phyloP scores from a whole-genome alignment of 1,140 invertebrate genomes.

The Ostrea denselamellosa region DNA sequence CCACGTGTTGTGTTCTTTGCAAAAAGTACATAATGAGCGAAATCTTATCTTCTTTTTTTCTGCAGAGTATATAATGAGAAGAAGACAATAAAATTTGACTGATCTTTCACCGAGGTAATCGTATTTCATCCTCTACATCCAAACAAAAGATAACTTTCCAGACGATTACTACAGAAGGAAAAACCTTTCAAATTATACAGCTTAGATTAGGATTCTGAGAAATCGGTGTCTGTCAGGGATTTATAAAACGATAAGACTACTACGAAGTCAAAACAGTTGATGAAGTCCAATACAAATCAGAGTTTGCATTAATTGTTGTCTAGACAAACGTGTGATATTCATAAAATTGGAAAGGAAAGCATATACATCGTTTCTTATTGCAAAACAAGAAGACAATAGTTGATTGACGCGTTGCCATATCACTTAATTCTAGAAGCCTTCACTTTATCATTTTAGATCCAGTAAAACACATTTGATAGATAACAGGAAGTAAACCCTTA shows the following conservation, averaged over 20 bases:
- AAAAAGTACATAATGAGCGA: slow-evolving; percentile 21
- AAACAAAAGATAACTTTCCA: slow-evolving; percentile 18
- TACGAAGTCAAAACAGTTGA: neutral
- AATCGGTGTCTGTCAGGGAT: neutral
- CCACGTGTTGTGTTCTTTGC: neutral
- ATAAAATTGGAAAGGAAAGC: neutral
- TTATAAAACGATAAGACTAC: slow-evolving; percentile 25
- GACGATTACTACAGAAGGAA: neutral
- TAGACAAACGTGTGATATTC: neutral
- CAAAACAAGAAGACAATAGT: slow-evolving; percentile 27
- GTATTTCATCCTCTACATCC: slow-evolving; percentile 18
- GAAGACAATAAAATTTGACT: slow-evolving; percentile 13
- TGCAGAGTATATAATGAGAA: slow-evolving; percentile 12
- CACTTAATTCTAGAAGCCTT: slow-evolving; percentile 5
- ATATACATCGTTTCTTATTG: slow-evolving; percentile 26
- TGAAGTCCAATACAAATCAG: neutral
- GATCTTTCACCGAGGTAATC: slow-evolving; percentile 11
- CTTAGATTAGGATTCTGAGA: neutral
- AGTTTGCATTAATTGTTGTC: neutral
- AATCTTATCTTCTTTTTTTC: slow-evolving; percentile 23
- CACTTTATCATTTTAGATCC: neutral
- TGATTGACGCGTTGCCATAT: slow-evolving; percentile 11
- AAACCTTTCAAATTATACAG: neutral
- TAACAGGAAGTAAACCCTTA: slow-evolving; percentile 25
- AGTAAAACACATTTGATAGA: slow-evolving; percentile 11